A percentile compares a stretch with the other conserved stretches of the same genome.
These are phyloP conservation scores for Urocyon cinereoargenteus DNA, from an alignment of 2,797 vertebrate species.

Conservation along the genomic window DNA sequence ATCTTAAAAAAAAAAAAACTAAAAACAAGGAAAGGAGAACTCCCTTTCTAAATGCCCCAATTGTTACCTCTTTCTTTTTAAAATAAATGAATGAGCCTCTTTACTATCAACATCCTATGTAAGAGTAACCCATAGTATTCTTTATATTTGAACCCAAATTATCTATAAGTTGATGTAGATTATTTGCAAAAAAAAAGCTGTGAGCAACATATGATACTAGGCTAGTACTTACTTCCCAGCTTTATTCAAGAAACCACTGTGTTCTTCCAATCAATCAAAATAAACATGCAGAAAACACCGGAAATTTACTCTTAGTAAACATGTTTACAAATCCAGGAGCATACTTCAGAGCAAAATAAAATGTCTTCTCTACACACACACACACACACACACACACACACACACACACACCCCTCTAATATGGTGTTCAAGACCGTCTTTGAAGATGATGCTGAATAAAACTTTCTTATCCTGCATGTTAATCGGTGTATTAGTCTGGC, in stretches of 20 bases:
- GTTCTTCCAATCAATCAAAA: background rate
- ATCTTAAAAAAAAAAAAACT: background rate
- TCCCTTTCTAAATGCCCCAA: background rate
- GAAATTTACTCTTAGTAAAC: background rate
- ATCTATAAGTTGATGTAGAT: background rate
- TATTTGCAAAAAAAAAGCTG: background rate
- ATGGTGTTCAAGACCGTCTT: background rate
- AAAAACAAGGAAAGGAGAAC: background rate
- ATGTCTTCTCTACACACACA: background rate
- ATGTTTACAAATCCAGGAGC: background rate
- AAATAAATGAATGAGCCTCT: background rate
- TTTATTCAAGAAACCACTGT: background rate
- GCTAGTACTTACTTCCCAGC: background rate
- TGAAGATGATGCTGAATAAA: background rate
- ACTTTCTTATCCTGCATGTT: background rate
- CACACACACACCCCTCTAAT: background rate
- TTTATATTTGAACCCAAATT: background rate
- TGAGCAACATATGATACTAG: background rate
- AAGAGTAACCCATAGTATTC: background rate
- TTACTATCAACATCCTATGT: background rate
- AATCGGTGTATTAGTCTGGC: background rate
- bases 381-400: too few species aligned
- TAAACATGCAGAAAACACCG: background rate
- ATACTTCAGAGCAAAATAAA: conserved; percentile 3
- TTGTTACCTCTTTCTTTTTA: background rate